phyloP scores from a whole-genome alignment of 2,797 vertebrate species.

The Chelonia mydas region DNA sequence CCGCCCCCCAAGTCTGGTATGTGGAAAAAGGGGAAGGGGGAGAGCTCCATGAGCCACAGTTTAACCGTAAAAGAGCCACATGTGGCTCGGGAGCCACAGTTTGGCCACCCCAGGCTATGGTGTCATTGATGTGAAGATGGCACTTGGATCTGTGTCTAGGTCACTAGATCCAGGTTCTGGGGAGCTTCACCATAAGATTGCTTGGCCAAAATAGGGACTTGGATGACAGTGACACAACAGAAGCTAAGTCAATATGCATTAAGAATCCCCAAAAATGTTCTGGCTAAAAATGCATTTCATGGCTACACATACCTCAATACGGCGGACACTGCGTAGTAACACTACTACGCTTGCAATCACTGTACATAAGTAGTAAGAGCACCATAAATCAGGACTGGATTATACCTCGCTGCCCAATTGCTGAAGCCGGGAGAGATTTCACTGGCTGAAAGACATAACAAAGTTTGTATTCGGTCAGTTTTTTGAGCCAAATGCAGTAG shows the following conservation, averaged over 20 bases:
- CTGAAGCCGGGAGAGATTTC: not conserved
- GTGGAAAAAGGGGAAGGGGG: no score
- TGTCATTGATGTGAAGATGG: not conserved
- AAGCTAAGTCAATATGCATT: not conserved
- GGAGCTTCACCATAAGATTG: not conserved
- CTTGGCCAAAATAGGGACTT: fast-evolving
- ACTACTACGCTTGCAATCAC: not conserved
- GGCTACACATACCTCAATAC: not conserved
- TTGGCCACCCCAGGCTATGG: not conserved
- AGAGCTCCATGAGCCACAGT: no score
- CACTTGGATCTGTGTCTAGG: not conserved
- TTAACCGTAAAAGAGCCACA: no score
- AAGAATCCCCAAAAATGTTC: not conserved
- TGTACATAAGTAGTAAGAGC: not conserved
- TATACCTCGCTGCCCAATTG: not conserved
- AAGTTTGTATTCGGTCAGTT: not conserved
- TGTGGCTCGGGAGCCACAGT: no score
- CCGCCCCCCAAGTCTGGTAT: no score
- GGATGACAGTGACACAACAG: not conserved
- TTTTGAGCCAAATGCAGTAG: not conserved
- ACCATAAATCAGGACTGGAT: not conserved
- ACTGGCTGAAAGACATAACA: no score
- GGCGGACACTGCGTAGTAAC: not conserved
- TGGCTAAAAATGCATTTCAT: not conserved
- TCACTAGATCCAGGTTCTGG: not conserved